These are phyloP conservation scores for Sanderia malayensis DNA, from an alignment of 30 jellyfish, hydroid and myxozoan species.

Conservation along the genomic window DNA sequence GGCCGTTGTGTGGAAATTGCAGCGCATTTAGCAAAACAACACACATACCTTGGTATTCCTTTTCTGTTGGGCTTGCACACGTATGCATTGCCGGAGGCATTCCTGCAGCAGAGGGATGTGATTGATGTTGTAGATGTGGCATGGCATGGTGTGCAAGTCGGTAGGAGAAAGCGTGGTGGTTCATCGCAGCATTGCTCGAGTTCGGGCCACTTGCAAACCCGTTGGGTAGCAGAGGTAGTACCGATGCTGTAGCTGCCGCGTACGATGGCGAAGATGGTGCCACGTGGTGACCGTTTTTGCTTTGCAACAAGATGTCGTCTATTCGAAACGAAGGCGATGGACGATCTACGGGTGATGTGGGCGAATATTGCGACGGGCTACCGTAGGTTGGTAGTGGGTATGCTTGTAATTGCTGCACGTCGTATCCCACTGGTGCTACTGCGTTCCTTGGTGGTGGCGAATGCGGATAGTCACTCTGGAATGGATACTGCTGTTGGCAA, in stretches of 20 bases:
- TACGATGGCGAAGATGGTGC: slow-evolving; percentile 33
- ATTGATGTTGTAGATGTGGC: slow-evolving; percentile 68
- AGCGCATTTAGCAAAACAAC: too few species aligned
- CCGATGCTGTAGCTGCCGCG: slow-evolving; percentile 38
- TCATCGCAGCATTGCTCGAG: slow-evolving; percentile 29
- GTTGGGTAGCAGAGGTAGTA: too few species aligned
- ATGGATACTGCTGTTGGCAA: slow-evolving; percentile 67
- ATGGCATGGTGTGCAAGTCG: slow-evolving; percentile 50
- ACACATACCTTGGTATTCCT: slow-evolving; percentile 69
- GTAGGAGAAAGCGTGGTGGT: slow-evolving; percentile 45
- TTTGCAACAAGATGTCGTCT: slow-evolving; percentile 77
- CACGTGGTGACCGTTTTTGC: slow-evolving; percentile 56
- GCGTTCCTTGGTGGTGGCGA: slow-evolving; percentile 22
- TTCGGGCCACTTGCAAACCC: slow-evolving; percentile 31
- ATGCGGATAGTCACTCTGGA: slow-evolving; percentile 64
- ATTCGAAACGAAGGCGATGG: slow-evolving; percentile 79
- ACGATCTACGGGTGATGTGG: slow-evolving; percentile 62
- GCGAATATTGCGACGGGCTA: slow-evolving; percentile 49
- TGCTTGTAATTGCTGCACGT: slow-evolving; percentile 16
- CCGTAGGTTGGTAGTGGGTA: slow-evolving; percentile 49
- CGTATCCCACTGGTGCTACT: too few species aligned
- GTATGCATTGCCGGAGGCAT: slow-evolving; percentile 53
- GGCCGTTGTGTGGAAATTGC: too few species aligned
- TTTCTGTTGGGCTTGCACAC: slow-evolving; percentile 54
- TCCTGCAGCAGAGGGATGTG: slow-evolving; percentile 34